A percentile compares a stretch with the other conserved stretches of the same genome.
These are phyloP conservation scores for Gastrophryne carolinensis DNA, from an alignment of 2,797 vertebrate species.

Conservation along the genomic window DNA sequence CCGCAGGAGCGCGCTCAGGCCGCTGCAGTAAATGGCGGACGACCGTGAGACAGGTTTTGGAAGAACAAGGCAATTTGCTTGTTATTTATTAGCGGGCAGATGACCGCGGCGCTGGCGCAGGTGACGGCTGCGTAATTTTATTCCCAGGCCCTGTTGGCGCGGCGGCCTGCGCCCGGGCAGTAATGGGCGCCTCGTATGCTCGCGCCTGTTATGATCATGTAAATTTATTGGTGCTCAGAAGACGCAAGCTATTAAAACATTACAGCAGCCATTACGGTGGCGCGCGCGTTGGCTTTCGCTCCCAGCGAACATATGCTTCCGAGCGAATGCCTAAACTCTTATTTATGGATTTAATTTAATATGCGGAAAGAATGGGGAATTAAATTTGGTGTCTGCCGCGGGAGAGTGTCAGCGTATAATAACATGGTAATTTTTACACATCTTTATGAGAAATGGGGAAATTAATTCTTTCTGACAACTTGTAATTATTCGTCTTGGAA, in stretches of 20 bases:
- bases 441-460: constrained; percentile 99
- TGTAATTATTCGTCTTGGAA: constrained; percentile 99
- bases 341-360: constrained; percentile 99
- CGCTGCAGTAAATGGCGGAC: too few species aligned
- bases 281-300: constrained; percentile 81
- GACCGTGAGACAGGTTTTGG: too few species aligned
- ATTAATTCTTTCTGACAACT: constrained; percentile 99
- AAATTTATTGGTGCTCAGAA: constrained; percentile 96
- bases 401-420: constrained; percentile 99
- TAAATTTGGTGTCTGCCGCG: constrained; percentile 98
- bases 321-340: constrained; percentile 98
- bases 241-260: constrained; percentile 97
- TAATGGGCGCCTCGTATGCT: constrained; percentile 89
- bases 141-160: constrained; percentile 77
- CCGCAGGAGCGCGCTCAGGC: too few species aligned
- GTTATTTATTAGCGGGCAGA: constrained; percentile 81
- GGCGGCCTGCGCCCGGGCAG: constrained; percentile 77
- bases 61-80: too few species aligned
- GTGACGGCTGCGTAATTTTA: constrained; percentile 81
- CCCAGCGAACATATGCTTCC: constrained; percentile 99
- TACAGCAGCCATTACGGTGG: constrained; percentile 94
- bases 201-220: constrained; percentile 88
- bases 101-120: constrained; percentile 77
- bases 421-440: constrained; percentile 99
- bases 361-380: constrained; percentile 99